A percentile compares a stretch with the other conserved stretches of the same genome.
phyloP scores from a whole-genome alignment of 2,113 vertebrate species.

The Glaucidium brasilianum region DNA sequence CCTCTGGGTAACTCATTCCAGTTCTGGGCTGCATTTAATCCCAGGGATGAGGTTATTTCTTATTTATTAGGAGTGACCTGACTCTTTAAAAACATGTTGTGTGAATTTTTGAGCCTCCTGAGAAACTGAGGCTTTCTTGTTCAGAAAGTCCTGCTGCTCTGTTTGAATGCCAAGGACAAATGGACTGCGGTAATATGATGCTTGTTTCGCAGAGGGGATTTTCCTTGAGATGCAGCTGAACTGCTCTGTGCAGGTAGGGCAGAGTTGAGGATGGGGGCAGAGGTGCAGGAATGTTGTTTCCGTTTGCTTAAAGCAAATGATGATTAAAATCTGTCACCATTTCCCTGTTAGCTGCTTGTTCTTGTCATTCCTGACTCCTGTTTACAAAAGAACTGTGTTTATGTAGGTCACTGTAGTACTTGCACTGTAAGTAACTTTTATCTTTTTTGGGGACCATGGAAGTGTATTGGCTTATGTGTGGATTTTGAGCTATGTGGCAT shows the following conservation, averaged over 20 bases:
- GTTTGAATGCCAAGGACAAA: not conserved
- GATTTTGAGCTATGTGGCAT: not conserved
- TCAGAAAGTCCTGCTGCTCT: not conserved
- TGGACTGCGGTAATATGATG: fast-evolving
- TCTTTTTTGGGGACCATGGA: not conserved
- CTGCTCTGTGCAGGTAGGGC: not conserved
- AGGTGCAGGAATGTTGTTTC: not conserved
- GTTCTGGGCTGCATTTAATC: not conserved
- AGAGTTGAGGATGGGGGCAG: not conserved
- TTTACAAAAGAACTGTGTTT: not conserved
- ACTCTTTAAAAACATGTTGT: not conserved
- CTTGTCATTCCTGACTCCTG: not conserved
- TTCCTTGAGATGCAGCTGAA: not conserved
- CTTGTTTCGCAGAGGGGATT: not conserved
- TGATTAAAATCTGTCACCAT: not conserved
- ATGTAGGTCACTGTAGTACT: conserved; percentile 18
- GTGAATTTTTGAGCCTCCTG: not conserved
- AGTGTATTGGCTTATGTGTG: not conserved
- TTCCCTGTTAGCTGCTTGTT: conserved; percentile 24
- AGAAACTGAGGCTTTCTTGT: not conserved
- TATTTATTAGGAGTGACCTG: not conserved
- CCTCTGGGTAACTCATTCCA: not conserved
- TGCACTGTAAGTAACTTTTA: not conserved
- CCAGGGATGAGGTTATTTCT: not conserved
- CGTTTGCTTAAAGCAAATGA: not conserved